A percentile compares a stretch with the other conserved stretches of the same genome.
These are phyloP conservation scores for Drosophila differens DNA, from an alignment of 2,888 invertebrate species.

Conservation along the genomic window DNA sequence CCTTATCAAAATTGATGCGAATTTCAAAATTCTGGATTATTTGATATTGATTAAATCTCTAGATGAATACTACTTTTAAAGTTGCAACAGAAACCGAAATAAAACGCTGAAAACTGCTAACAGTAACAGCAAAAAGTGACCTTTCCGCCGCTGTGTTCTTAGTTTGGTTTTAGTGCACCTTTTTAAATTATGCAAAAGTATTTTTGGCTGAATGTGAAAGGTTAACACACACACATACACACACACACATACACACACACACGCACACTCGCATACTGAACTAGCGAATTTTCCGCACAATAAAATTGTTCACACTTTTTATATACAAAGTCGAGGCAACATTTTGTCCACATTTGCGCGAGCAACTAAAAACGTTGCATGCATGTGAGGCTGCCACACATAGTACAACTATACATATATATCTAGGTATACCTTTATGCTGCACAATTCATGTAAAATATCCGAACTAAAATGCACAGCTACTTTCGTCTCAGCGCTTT, in stretches of 20 bases:
- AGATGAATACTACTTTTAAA: background rate
- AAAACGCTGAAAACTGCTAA: constrained; percentile 18
- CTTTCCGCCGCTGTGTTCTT: constrained; percentile 44
- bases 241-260: constrained; percentile 9
- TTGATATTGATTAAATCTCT: background rate
- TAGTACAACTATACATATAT: background rate
- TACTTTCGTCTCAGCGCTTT: constrained; percentile 9
- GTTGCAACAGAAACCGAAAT: constrained; percentile 11
- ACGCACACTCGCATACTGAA: constrained; percentile 29
- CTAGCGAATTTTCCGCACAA: constrained; percentile 73
- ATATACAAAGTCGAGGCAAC: constrained; percentile 34
- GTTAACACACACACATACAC: constrained; percentile 15
- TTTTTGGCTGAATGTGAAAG: constrained; percentile 41
- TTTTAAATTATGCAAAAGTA: constrained; percentile 68
- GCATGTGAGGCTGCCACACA: constrained; percentile 4
- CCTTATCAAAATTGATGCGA: background rate
- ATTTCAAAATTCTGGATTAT: too few species aligned
- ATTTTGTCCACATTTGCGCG: constrained; percentile 16
- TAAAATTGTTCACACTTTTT: constrained; percentile 73
- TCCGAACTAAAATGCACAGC: constrained; percentile 4
- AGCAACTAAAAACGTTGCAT: constrained; percentile 20
- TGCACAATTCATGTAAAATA: background rate
- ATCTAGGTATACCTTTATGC: constrained; percentile 10
- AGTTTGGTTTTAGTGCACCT: constrained; percentile 8
- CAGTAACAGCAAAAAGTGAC: constrained; percentile 25